Evolutionary conservation across 2,797 vertebrate species (phyloP).

Genomic region (Carduelis carduelis): DNA sequence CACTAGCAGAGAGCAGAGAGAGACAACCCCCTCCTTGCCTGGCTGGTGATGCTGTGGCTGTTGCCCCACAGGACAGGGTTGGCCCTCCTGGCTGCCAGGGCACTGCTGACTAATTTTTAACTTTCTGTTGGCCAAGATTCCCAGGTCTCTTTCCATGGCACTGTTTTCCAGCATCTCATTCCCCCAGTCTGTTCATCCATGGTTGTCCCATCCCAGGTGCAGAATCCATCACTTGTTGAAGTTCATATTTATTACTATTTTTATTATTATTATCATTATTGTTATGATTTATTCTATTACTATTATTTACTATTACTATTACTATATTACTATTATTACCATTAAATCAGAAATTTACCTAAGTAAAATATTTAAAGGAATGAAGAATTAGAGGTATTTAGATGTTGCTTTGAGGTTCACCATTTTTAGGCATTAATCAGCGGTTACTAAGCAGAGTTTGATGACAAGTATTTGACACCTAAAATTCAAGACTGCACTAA

Average conservation of each 20-base stretch:
- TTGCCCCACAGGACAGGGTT: background rate
- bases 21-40: background rate
- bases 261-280: background rate
- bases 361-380: background rate
- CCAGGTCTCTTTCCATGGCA: background rate
- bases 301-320: background rate
- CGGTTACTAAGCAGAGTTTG: background rate
- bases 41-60: background rate
- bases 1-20: rapidly evolving
- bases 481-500: background rate
- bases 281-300: background rate
- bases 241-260: too few relatives aligned
- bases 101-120: background rate
- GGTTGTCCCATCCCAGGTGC: background rate
- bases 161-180: background rate
- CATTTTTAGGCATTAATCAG: background rate
- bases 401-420: background rate
- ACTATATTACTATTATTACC: background rate
- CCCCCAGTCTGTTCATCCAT: background rate
- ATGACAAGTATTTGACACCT: background rate
- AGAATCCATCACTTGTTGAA: background rate
- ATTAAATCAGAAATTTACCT: background rate
- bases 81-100: background rate
- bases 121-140: background rate
- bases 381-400: background rate